These are phyloP conservation scores for Oxygymnocypris stewartii DNA, from an alignment of 2,113 vertebrate species.

Conservation along the genomic window DNA sequence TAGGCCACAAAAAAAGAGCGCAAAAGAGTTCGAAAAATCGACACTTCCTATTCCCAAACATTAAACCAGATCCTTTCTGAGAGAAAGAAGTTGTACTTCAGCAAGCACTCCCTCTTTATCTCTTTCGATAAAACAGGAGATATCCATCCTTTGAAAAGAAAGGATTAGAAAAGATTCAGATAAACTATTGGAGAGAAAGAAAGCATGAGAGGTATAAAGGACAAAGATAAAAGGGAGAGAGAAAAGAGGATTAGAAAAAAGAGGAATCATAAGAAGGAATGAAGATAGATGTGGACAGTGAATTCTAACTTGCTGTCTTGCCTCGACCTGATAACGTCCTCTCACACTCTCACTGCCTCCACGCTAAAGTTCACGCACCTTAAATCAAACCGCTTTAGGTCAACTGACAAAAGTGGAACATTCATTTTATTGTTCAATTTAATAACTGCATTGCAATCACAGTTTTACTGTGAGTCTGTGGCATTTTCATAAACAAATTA, in stretches of 20 bases:
- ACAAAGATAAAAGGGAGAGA: constrained; percentile 49
- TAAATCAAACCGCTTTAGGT: not conserved
- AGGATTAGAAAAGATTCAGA: constrained; percentile 55
- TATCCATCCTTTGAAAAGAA: constrained; percentile 47
- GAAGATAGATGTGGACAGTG: constrained; percentile 43
- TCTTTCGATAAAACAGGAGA: constrained; percentile 39
- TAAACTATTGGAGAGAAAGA: constrained; percentile 50
- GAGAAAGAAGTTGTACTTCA: constrained; percentile 25
- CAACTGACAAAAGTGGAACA: not conserved
- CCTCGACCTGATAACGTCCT: constrained; percentile 24
- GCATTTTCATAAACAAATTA: too few relatives aligned
- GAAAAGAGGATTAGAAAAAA: constrained; percentile 56
- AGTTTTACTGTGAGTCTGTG: not conserved
- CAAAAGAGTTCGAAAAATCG: not conserved
- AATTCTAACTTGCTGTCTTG: constrained; percentile 13
- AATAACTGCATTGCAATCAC: not conserved
- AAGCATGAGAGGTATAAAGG: constrained; percentile 47
- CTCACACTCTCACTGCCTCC: not conserved
- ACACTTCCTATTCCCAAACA: constrained; percentile 7
- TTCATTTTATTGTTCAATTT: not conserved
- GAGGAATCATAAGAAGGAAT: constrained; percentile 45
- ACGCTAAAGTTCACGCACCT: constrained; percentile 8
- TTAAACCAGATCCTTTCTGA: not conserved
- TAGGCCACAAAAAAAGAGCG: not conserved
- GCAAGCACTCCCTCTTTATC: constrained; percentile 36